Conservation (phyloP, 2,113 vertebrate genomes). For the Pionites leucogaster region DNA sequence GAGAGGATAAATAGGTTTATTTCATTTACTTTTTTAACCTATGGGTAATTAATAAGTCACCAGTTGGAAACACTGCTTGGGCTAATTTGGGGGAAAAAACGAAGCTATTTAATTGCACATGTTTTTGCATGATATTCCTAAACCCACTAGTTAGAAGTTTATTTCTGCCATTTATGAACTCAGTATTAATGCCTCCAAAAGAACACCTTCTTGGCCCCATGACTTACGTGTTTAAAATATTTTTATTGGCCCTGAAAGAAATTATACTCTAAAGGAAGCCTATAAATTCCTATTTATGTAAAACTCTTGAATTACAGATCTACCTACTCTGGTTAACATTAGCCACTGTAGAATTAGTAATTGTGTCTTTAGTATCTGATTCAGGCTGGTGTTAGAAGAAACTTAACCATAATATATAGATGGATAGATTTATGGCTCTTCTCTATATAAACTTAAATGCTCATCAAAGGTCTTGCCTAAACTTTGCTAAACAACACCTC, state of each 20-base stretch:
- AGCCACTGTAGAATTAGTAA: neutral
- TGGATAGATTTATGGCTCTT: neutral
- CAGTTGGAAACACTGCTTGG: neutral
- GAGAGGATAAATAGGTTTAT: neutral
- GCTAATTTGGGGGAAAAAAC: neutral
- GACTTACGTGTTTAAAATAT: neutral
- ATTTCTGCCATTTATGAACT: neutral
- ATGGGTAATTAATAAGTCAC: neutral
- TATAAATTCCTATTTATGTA: neutral
- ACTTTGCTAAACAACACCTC: neutral
- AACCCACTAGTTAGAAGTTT: neutral
- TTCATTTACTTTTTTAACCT: neutral
- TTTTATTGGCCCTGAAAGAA: neutral
- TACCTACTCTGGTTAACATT: neutral
- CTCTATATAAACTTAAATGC: neutral
- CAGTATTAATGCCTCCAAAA: neutral
- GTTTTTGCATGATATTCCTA: neutral
- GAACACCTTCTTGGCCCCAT: neutral
- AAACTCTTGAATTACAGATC: neutral
- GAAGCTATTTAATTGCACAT: neutral
- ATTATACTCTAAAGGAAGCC: neutral
- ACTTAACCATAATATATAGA: neutral
- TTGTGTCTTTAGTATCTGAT: neutral
- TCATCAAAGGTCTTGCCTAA: neutral
- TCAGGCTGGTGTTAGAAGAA: neutral